Base-by-base conservation (phyloP, 2,888 invertebrate genomes). In the Drosophila kokeensis region DNA sequence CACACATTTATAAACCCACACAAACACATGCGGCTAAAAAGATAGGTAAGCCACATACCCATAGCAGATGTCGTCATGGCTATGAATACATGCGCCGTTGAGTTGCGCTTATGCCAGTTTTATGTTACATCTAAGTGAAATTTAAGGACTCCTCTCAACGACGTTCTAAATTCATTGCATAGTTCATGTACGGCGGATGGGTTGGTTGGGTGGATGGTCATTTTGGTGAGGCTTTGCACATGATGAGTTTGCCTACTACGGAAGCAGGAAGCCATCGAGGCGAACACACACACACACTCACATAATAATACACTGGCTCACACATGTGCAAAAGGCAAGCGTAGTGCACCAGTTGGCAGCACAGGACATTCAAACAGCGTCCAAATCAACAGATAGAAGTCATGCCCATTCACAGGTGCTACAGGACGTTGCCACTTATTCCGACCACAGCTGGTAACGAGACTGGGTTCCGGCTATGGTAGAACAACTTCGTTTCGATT, bases 101-200 rank as follows among this genome's bases (percentile, higher is more conserved):
- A 73, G 64, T 76, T 89, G 87, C 87, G 87, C 82, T 90, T 87
- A 87, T 87, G 79, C 79, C 83, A 75, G 82, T 90, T 90, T 89
- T 88, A 88, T 88, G 88, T 90, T 90, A 90, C 89, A 78, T 81
- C 83, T 91, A 89, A 91, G 91, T 89, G 89, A 89, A 90, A 91
- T 91, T 87, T 90, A 90, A 89, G 89, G 83, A 91, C 91, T 89
- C 78, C 82, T 81, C 82, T 91, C 89, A 80, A 87, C 85, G 80
- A 69, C 82, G 67, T 65, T 72, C 79, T 59, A 87, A 90, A 90
- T 83, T 82, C 90, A 76, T 76, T 80, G 69, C 78, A 90, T 83
- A 88, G 81, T 81, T 90, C 73, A 70, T 76, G 73, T 58, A 36
- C 38, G 38, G 49, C 32, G 38, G 45, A 40, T 30, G 21, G 50